Base-by-base conservation (phyloP, 2,888 invertebrate genomes). In the Acrobasis consociella region DNA sequence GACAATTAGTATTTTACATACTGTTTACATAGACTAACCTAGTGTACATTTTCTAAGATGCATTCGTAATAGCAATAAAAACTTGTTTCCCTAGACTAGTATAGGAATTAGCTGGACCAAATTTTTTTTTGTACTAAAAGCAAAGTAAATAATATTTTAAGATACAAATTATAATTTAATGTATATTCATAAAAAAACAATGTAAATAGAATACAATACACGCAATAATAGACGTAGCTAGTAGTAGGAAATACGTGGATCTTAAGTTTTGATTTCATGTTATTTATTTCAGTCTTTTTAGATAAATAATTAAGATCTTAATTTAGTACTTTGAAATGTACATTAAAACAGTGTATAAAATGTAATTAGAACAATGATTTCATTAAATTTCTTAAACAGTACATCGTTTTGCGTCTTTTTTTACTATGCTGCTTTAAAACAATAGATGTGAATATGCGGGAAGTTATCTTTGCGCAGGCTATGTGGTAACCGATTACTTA, bases 31-130 rank as follows among this genome's bases (percentile, higher is more conserved):
- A 64, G 51, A 52, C 49, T 58, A 78, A 78, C 78, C 75, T 77
- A 81, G 76, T 85, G 83, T 85, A 86, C 74, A 85, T 76, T 76
- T 50, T 72, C 70, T 77, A 75, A 77, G 70, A 79, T 71, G 72
- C 72, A 68, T 77, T 82, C 72, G 70, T 72, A 73, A 84, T 84
- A 87, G 87, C 86, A 87, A 88, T 86, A 87, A 81, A 73, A 83
- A 83, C 74, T 81, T 79, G 78, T 81, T 85, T 84, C 77, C 79
- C 76, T 87, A 89, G 85, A 77, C 87, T 90, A 89, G 87, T 83
- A 78, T 91, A 91, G 91, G 80, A 86, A 80, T 89, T 91, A 91
- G 92, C 91, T 91, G 92, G 92, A 92, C 92, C 92, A 92, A 92
- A 89, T 89, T 89, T 90, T 87, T 81, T 80, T 86, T 89, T 88